Base-by-base conservation (phyloP, 2,888 invertebrate species). In the Drosophila mimica region DNA sequence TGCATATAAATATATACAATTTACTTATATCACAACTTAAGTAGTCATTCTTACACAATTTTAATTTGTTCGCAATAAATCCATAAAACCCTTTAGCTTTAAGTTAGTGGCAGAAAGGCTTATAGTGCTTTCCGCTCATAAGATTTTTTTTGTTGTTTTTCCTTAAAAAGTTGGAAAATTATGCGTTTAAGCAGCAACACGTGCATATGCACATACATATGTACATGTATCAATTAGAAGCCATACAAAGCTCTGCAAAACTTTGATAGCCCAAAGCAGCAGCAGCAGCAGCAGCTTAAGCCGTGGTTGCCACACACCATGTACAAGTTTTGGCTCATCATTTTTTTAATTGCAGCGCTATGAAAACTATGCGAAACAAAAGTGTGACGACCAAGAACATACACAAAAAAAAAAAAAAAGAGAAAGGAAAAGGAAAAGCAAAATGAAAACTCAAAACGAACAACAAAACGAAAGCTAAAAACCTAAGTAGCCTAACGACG, bases 331-430 rank as follows among this genome's bases (percentile, higher is more conserved):
- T 34, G 28, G 65, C 60, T 59, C 72, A 79, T 77, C 60, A 73
- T 89, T 83, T 82, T 68, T 85, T 74, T 85, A 87, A 90, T 87
- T 87, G 76, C 77, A 79, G 70, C 63, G 79, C 73, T 71, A 74
- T 88, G 75, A 76, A 85, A 84, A 81, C 66, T 72, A 74, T 76
- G 66, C 69, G 65, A 73, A 81, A 71, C 70, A 58, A 79, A 82
- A 79, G 70, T 72, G 73, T 66, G 76, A 52, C 81, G 43, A 63
- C 61, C 43, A 65, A 49, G 31, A 51, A 40, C 33, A 49, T 15
- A n/a, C 13, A 25, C 53, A 43, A n/a, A 48, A 66, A 31, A 51
- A 66, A 30, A n/a, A n/a, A 28, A 11, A 54, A 52, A 13, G 0
- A 34, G 52, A 33, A 48, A 15, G 9, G n/a, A 48, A 38, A 15